These are phyloP conservation scores for Grallaria varia DNA, from an alignment of 2,113 vertebrate species.

Conservation along the genomic window DNA sequence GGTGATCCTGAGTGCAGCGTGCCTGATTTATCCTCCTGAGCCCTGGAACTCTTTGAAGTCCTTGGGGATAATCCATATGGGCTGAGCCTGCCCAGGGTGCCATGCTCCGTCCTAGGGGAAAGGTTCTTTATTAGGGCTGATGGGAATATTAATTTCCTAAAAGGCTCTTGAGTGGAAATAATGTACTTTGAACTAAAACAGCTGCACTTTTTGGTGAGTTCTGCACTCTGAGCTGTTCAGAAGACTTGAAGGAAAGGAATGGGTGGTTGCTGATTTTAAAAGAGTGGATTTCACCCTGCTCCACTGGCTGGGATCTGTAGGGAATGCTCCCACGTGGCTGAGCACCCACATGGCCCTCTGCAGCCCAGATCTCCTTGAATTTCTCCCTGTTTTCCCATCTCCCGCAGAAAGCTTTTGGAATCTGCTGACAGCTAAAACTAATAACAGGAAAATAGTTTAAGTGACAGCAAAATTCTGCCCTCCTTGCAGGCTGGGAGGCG, in stretches of 20 bases:
- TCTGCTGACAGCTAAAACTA: neutral
- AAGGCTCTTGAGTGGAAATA: neutral
- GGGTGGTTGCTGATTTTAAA: neutral
- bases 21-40: neutral
- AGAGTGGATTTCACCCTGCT: neutral
- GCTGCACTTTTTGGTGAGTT: neutral
- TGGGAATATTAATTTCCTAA: neutral
- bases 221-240: neutral
- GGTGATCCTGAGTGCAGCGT: accelerated
- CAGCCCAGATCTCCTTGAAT: neutral
- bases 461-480: neutral
- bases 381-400: neutral
- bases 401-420: neutral
- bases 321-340: neutral
- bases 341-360: neutral
- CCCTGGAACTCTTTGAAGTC: neutral
- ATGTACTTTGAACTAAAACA: neutral
- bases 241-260: neutral
- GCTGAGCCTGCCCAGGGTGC: neutral
- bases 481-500: neutral
- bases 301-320: neutral
- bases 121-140: neutral
- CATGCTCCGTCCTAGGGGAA: neutral
- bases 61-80: neutral
- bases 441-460: neutral